phyloP scores from a whole-genome alignment of 2,888 invertebrate species.

The Plagiodera versicolora region DNA sequence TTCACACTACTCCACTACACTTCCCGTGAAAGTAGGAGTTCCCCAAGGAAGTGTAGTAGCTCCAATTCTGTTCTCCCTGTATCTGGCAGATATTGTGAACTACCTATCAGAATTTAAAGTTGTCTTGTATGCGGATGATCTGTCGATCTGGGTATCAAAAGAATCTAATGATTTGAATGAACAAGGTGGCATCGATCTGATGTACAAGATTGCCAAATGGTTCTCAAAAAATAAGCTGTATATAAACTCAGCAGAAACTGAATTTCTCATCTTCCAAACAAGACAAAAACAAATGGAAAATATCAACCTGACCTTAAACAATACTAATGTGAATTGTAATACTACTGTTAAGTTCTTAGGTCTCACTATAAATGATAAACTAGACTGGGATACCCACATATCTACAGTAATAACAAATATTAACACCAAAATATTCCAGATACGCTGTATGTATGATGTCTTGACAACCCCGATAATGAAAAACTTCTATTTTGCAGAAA shows the following conservation, averaged over 20 bases:
- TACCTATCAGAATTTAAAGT: not conserved
- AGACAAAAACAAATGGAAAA: not conserved
- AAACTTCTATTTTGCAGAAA: too few species aligned
- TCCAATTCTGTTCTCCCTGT: not conserved
- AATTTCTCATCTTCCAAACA: not conserved
- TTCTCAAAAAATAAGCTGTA: not conserved
- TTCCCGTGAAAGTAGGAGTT: not conserved
- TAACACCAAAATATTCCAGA: too few species aligned
- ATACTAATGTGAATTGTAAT: too few species aligned
- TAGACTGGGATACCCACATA: too few species aligned
- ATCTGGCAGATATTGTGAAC: conserved; percentile 2
- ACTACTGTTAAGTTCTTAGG: too few species aligned
- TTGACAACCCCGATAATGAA: too few species aligned
- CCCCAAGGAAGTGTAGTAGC: not conserved
- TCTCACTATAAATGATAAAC: too few species aligned
- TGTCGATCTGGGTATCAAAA: not conserved
- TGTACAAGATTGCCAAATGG: not conserved
- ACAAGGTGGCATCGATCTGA: not conserved
- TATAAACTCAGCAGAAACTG: not conserved
- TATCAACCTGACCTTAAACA: too few species aligned
- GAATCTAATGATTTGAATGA: not conserved
- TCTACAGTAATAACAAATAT: too few species aligned
- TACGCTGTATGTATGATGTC: too few species aligned
- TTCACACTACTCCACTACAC: not conserved
- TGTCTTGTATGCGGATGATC: not conserved